Conservation (phyloP, 2,888 invertebrate species). For the Aspidiotus destructor region DNA sequence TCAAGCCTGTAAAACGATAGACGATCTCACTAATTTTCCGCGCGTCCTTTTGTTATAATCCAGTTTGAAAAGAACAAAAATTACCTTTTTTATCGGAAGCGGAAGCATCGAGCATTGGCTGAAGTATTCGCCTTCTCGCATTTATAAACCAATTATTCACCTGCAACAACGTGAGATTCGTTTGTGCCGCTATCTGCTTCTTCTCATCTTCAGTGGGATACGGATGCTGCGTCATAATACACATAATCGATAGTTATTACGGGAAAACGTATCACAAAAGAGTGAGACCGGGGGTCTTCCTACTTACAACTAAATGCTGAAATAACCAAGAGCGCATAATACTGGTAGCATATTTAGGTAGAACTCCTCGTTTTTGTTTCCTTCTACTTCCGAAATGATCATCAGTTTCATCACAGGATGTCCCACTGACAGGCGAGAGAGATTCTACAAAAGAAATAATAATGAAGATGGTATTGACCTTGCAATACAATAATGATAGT, state of each 20-base stretch:
- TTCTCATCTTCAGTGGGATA: slow-evolving; percentile 94
- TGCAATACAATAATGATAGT: no score
- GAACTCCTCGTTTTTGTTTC: slow-evolving; percentile 72
- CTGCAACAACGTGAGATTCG: slow-evolving; percentile 75
- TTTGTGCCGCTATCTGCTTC: slow-evolving; percentile 76
- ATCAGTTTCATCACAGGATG: slow-evolving; percentile 45
- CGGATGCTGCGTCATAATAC: slow-evolving; percentile 58
- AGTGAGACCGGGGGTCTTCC: background rate
- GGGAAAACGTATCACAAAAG: no score
- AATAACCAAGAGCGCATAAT: slow-evolving; percentile 95
- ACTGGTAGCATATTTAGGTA: slow-evolving; percentile 91
- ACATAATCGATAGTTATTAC: no score
- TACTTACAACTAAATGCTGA: slow-evolving; percentile 83
- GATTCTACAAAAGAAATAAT: slow-evolving; percentile 43
- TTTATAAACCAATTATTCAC: slow-evolving; percentile 94
- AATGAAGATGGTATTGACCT: background rate
- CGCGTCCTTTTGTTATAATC: no score
- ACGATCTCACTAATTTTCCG: no score
- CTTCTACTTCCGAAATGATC: slow-evolving; percentile 46
- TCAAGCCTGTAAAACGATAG: slow-evolving; percentile 4
- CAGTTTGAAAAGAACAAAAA: background rate
- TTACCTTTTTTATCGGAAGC: slow-evolving; percentile 42
- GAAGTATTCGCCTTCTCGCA: slow-evolving; percentile 78
- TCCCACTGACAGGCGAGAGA: slow-evolving; percentile 53
- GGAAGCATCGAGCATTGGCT: slow-evolving; percentile 79